Conservation (phyloP, 2,888 invertebrate genomes). For the Erebia aethiops region DNA sequence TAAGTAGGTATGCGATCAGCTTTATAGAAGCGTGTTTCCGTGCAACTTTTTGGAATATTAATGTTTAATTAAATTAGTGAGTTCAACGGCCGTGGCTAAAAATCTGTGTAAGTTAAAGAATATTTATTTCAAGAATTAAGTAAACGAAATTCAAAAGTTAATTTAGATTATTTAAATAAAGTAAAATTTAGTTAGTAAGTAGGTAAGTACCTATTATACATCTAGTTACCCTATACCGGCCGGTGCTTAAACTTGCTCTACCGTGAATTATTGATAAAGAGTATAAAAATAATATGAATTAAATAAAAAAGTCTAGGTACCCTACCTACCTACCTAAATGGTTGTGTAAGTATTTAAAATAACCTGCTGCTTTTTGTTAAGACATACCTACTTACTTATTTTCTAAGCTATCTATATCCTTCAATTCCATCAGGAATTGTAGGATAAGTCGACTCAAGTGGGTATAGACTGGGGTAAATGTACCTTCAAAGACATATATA, state of each 20-base stretch:
- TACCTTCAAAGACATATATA: no score
- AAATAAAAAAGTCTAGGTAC: neutral
- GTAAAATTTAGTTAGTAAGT: no score
- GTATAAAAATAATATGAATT: neutral
- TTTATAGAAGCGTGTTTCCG: slow-evolving; percentile 36
- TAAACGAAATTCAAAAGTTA: slow-evolving; percentile 4
- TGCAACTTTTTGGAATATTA: slow-evolving; percentile 25
- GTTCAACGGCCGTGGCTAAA: slow-evolving; percentile 19
- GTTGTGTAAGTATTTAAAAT: neutral
- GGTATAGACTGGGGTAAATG: no score
- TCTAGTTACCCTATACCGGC: no score
- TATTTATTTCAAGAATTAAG: neutral
- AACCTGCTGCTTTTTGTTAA: neutral
- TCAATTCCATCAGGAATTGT: no score
- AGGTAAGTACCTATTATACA: no score
- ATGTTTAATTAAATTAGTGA: slow-evolving; percentile 35
- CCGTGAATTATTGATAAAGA: no score
- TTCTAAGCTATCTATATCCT: no score
- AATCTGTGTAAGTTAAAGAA: slow-evolving; percentile 20
- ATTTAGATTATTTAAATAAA: no score
- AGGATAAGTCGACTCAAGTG: no score
- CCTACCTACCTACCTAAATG: neutral
- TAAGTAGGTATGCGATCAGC: slow-evolving; percentile 1
- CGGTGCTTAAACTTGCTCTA: no score
- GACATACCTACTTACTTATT: no score